Base-by-base conservation (phyloP, 2,113 vertebrate genomes). In the Alligator sinensis region DNA sequence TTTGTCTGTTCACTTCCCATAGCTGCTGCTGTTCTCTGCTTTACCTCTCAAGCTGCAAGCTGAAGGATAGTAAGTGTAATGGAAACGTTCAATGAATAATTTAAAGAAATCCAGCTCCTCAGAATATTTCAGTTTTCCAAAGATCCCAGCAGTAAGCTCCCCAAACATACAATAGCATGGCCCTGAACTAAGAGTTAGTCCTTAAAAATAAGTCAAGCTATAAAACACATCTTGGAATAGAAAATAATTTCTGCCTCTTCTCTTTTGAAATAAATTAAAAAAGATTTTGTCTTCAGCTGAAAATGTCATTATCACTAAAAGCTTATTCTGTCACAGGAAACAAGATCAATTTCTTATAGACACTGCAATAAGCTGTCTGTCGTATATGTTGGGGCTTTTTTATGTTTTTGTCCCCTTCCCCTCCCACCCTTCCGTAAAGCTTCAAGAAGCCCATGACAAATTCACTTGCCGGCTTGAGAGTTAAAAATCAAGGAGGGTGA, bases 261-360 rank as follows among this genome's bases (percentile, higher is more conserved):
- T 11, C 38, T 54, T 94, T 91, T 96, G 92, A 96, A 95, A 92
- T 84, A 95, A 93, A 95, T 96, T 96, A 89, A 90, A 90, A 95
- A 92, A 90, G 91, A 96, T 94, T 96, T 94, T 96, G 68, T 96
- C 88, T 94, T 91, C 72, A 93, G 68, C 76, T 94, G 89, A 91
- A 96, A 95, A 96, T 96, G 80, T 93, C 82, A 94, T 95, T 94
- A 95, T 92, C 90, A 92, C 96, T 94, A 94, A 96, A 97, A 91
- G 88, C 70, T 88, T 92, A 90, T 87, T 91, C 89, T 97, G 97
- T 93, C 95, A 96, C 60, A 95, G 77, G 89, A 84, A 95, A 95
- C 75, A 93, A 93, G 88, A 95, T 96, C 93, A 94, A 47, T 97
- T 96, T 96, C 78, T 89, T 80, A 87, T 82, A 86, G 86, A 95